phyloP scores from a whole-genome alignment of 2,888 invertebrate genomes.

The Heterodera filipjevi region DNA sequence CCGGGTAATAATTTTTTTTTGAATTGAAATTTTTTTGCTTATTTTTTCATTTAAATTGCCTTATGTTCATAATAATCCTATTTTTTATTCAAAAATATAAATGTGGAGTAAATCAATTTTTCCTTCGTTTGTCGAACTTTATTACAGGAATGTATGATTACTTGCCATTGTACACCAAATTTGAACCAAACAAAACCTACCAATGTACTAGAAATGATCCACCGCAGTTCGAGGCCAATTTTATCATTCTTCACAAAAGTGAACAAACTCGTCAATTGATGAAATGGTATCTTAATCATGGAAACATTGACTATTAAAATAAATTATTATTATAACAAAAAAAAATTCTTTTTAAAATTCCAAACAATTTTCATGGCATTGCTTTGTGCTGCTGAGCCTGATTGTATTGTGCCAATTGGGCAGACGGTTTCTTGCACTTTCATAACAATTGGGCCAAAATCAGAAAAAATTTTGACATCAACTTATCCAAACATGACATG shows the following conservation, averaged over 20 bases:
- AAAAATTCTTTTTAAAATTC: neutral
- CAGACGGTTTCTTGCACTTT: neutral
- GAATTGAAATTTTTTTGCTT: neutral
- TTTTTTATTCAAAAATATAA: too few relatives aligned
- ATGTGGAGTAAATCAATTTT: neutral
- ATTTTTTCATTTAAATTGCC: too few relatives aligned
- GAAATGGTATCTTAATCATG: neutral
- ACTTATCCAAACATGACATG: too few relatives aligned
- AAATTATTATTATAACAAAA: too few relatives aligned
- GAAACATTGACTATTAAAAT: too few relatives aligned
- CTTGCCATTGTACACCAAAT: neutral
- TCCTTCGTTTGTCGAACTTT: too few relatives aligned
- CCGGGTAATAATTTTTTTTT: neutral
- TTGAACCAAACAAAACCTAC: neutral
- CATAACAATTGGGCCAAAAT: neutral
- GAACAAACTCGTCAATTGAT: neutral
- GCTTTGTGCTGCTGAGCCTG: neutral
- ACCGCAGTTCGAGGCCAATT: neutral
- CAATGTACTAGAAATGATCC: neutral
- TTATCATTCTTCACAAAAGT: neutral
- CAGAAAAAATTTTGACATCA: too few relatives aligned
- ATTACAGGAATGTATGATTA: neutral
- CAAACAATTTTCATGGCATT: neutral
- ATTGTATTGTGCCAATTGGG: neutral
- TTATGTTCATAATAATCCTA: too few relatives aligned